Conservation (phyloP, 2,113 vertebrate genomes). For the Actenoides hombroni region DNA sequence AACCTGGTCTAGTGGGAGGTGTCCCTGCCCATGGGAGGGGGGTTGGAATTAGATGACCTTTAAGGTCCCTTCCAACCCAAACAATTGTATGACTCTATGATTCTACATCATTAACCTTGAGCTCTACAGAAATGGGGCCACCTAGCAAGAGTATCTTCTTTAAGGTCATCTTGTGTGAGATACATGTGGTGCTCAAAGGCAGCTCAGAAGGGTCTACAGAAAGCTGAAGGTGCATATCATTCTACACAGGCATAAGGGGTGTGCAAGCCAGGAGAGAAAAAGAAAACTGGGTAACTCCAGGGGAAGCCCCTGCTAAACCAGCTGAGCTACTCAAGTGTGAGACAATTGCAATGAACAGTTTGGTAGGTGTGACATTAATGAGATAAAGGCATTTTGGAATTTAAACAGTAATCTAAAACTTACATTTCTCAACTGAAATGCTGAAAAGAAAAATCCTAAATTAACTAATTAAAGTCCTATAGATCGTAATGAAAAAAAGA, state of each 20-base stretch:
- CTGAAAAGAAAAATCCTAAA: background rate
- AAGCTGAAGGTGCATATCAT: background rate
- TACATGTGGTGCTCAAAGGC: background rate
- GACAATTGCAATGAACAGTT: background rate
- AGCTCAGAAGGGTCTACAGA: background rate
- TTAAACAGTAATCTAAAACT: background rate
- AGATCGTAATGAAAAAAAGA: background rate
- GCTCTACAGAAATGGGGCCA: background rate
- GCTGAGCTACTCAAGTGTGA: background rate
- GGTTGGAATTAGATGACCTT: no score
- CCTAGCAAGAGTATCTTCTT: background rate
- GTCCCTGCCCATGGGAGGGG: no score
- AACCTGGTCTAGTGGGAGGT: no score
- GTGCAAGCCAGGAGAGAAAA: background rate
- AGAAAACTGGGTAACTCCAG: background rate
- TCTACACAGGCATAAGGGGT: accelerated
- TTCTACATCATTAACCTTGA: background rate
- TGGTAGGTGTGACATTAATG: background rate
- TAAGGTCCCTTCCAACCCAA: no score
- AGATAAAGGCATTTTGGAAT: background rate
- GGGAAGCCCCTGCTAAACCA: background rate
- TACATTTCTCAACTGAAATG: background rate
- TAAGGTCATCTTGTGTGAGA: background rate
- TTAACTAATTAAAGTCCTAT: background rate
- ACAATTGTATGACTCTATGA: no score